Evolutionary conservation across 2,888 invertebrate genomes (phyloP), one percentile per base, ranked within the genome.

Genomic region (Metopia argyrocephala): DNA sequence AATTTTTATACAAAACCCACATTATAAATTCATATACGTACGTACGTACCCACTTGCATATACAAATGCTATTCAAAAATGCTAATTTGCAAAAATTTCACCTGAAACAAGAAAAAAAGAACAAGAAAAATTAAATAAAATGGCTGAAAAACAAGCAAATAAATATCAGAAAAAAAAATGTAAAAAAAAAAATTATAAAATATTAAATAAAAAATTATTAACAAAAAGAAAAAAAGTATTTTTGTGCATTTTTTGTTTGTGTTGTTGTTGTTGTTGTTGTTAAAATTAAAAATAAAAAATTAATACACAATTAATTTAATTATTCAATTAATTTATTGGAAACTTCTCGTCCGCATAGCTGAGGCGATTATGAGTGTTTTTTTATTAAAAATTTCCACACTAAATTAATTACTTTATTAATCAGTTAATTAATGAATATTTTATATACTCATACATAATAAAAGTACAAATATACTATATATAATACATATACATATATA

Each of bases 341-440:
- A 12, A 28, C 23, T 48, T 57, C 21, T 7, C 5, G 52, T 25
- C 45, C 3, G 18, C 18, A 3, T 38, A 0, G 38, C 15, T 4
- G 38, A 15, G 3, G 2, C 38, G 3, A 52, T 54, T 31, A 5
- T 20, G 21, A 38, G 21, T 56, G 46, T 50, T 9, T 50, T 59
- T 23, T 54, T 62, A 7, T 61, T 46, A 31, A 54, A 38, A 54
- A 48, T 64, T 74, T 56, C 46, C 69, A 65, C 25, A 52, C 38
- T 59, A 56, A 64, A 65, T 79, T 74, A 69, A 74, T 65, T 69
- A 64, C 74, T 52, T 65, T 65, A 48, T 79, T 70, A 76, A 70
- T 70, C 52, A 74, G 74, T 79, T 79, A 74, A 79, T 74, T 74
- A 69, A 59, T 59, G 52, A 45, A 62, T n/a, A 69, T 65, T 65